A percentile compares a stretch with the other conserved stretches of the same genome.
Evolutionary conservation across 2,888 invertebrate species (phyloP).

Genomic region (Apodemia mormo): DNA sequence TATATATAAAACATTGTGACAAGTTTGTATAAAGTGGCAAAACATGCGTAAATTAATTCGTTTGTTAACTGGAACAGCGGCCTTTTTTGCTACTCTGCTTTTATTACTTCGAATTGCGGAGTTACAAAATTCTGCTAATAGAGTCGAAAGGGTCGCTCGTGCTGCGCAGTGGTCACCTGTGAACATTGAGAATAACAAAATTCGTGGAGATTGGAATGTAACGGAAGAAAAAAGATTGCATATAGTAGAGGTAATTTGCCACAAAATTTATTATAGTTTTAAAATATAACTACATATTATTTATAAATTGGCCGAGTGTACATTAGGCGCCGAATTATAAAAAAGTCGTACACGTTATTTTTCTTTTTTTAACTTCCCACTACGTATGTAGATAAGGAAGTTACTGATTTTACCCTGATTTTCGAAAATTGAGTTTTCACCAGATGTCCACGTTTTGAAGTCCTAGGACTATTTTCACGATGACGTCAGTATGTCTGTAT

Average conservation of each 20-base stretch:
- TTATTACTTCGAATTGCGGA: constrained; percentile 2
- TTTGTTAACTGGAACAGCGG: neutral
- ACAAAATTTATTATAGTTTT: neutral
- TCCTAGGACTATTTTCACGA: too few relatives aligned
- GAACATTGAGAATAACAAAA: neutral
- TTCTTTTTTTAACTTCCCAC: too few relatives aligned
- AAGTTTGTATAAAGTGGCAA: neutral
- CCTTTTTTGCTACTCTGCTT: neutral
- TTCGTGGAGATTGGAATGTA: neutral
- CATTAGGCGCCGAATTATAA: too few relatives aligned
- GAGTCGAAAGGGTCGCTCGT: neutral
- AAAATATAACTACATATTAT: too few relatives aligned
- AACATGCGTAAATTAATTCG: constrained; percentile 11
- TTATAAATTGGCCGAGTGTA: too few relatives aligned
- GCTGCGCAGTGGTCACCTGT: neutral
- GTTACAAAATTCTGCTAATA: neutral
- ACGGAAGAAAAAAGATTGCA: neutral
- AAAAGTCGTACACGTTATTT: too few relatives aligned
- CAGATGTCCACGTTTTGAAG: too few relatives aligned
- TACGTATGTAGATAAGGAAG: too few relatives aligned
- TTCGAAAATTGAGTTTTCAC: too few relatives aligned
- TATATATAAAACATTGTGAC: neutral
- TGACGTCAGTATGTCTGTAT: too few relatives aligned
- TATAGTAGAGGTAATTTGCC: neutral
- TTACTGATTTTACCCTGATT: too few relatives aligned